A percentile compares a stretch with the other conserved stretches of the same genome.
These are phyloP conservation scores for Uropetala carovei DNA, from an alignment of 2,888 invertebrate species.

Conservation along the genomic window DNA sequence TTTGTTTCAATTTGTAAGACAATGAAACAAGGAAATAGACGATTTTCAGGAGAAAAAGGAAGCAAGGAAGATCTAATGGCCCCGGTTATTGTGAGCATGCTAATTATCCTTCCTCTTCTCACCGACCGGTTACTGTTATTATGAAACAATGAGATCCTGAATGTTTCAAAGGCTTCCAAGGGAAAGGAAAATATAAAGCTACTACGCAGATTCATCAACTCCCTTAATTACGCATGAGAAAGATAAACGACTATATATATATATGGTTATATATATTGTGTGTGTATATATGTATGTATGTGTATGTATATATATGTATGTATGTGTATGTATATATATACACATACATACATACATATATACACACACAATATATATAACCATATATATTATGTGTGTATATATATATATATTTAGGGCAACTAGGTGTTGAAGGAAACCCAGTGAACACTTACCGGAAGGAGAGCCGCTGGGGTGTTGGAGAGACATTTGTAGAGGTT, in stretches of 20 bases:
- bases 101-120: slow-evolving; percentile 49
- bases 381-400: too few species aligned
- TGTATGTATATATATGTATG: too few species aligned
- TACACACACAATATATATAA: too few species aligned
- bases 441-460: too few species aligned
- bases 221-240: neutral
- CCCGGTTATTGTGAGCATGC: slow-evolving; percentile 54
- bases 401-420: too few species aligned
- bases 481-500: too few species aligned
- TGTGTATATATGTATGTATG: too few species aligned
- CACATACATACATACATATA: too few species aligned
- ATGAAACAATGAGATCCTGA: slow-evolving; percentile 28
- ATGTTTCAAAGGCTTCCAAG: slow-evolving; percentile 54
- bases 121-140: slow-evolving; percentile 20
- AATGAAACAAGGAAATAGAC: neutral
- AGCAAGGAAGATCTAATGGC: slow-evolving; percentile 41
- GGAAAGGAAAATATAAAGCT: slow-evolving; percentile 2
- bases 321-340: too few species aligned
- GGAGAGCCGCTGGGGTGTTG: too few species aligned
- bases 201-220: neutral
- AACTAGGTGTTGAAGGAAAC: too few species aligned
- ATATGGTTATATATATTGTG: too few species aligned
- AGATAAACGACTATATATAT: neutral
- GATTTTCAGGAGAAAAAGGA: neutral
- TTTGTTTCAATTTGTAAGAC: neutral